A percentile compares a stretch with the other conserved stretches of the same genome.
Conservation (phyloP, 1,140 invertebrate species). For the Vollenhovia emeryi region DNA sequence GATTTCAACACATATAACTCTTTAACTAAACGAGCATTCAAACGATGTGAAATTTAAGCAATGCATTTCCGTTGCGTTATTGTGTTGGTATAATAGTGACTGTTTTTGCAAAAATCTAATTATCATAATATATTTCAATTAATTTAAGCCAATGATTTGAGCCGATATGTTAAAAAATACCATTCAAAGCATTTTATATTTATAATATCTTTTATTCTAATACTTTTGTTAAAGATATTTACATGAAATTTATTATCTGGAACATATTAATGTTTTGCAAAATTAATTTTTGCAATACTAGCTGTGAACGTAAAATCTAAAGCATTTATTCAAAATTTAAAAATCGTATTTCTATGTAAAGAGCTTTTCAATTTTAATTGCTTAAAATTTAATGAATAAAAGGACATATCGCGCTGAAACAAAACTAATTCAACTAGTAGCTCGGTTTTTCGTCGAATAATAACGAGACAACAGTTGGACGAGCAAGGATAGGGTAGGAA, state of each 20-base stretch:
- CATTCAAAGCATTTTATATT: too few relatives aligned
- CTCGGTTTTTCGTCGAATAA: neutral
- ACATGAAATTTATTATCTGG: neutral
- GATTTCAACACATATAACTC: neutral
- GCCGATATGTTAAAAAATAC: too few relatives aligned
- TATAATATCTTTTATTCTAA: neutral
- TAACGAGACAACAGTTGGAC: neutral
- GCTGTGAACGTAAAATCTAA: neutral
- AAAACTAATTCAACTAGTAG: neutral
- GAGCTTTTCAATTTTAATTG: neutral
- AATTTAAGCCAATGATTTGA: neutral
- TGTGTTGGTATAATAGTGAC: too few relatives aligned
- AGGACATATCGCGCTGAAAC: neutral
- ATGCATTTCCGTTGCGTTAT: neutral
- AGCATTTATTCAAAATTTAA: neutral
- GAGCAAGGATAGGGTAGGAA: neutral
- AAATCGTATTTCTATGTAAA: neutral
- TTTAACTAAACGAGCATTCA: neutral
- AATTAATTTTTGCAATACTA: neutral
- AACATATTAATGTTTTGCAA: neutral
- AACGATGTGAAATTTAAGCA: neutral
- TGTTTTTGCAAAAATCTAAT: neutral
- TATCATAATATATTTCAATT: neutral
- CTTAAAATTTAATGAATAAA: constrained; percentile 25
- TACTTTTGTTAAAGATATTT: neutral